Evolutionary conservation across 2,888 invertebrate genomes (phyloP), one percentile per base, ranked within the genome.

Genomic region (Siphlonurus alternatus): DNA sequence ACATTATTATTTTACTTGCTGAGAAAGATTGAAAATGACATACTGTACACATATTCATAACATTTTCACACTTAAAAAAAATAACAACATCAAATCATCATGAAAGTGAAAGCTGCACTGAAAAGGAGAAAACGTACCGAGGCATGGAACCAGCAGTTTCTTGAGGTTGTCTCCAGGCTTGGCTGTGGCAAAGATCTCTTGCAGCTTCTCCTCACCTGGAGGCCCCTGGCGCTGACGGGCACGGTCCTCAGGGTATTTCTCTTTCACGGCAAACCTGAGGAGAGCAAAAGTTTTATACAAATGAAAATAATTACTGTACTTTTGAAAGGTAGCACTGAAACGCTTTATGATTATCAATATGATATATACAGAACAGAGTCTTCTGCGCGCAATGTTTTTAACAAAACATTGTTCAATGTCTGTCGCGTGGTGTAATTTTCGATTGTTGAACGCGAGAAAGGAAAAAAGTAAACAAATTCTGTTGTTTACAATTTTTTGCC

Each of bases 241-340:
- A 70, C 87, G 78, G 68, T 90, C 85, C 24, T 84, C 73, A 0
- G 93, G 93, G 77, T 96, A 99, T 71, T 86, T 92, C 74, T 99
- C 96, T 72, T 86, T 87, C 0, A 97, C 95, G 60, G 90, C 92
- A 80, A 97, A 92, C 70, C 87, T 89, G 65, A 23, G 68, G 62
- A 61, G 53, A 64, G 59, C 66, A 66, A 60, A 63, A 25, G 51
- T 61, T n/a, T n/a, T n/a, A n/a, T n/a, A n/a, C n/a, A 51, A 22
- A 54, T 61, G 18, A 61, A 64, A 38, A 56, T 60, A 59, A 63
- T 3, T 23, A 23, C 62, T 25, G 20, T 61, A 24, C 53, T 63
- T 38, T 23, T 62, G 53, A 23, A 59, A 53, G 25, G 53, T 2
- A n/a, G n/a, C 25, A 18, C 7, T 62, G 25, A 25, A 51, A 62